Conservation (phyloP, 1,140 invertebrate species). For the Drosophila nigromelanica region DNA sequence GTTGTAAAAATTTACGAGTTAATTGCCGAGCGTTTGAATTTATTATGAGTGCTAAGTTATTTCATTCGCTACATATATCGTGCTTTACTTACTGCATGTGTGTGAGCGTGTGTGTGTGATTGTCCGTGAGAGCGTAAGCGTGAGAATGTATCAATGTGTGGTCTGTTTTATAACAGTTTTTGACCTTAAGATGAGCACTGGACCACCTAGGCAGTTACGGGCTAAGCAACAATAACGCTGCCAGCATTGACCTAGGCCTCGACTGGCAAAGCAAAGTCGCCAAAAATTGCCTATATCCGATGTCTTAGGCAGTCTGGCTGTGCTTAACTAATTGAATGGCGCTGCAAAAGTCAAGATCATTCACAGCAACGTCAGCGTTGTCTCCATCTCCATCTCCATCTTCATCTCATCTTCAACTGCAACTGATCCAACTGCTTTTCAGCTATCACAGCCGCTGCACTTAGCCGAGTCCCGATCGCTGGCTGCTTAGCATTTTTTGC, state of each 20-base stretch:
- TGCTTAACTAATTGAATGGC: slow-evolving; percentile 37
- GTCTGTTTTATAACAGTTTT: slow-evolving; percentile 10
- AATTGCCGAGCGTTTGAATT: slow-evolving; percentile 77
- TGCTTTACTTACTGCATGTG: slow-evolving; percentile 10
- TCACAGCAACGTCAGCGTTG: slow-evolving; percentile 13
- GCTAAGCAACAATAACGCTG: not conserved
- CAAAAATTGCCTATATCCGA: slow-evolving; percentile 1
- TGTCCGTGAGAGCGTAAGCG: slow-evolving; percentile 7
- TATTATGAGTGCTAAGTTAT: slow-evolving; percentile 72
- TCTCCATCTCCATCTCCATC: slow-evolving; percentile 29
- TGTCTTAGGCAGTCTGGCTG: slow-evolving; percentile 1
- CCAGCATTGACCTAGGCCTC: slow-evolving; percentile 64
- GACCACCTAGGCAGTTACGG: slow-evolving; percentile 51
- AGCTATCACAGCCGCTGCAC: slow-evolving; percentile 39
- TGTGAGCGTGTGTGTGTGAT: not conserved
- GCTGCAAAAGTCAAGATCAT: slow-evolving; percentile 42
- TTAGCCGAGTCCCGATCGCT: slow-evolving; percentile 52
- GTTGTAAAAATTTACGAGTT: slow-evolving; percentile 82
- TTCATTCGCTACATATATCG: slow-evolving; percentile 38
- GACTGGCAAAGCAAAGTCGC: slow-evolving; percentile 15
- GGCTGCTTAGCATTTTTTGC: slow-evolving; percentile 59
- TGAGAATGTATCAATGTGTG: slow-evolving; percentile 4
- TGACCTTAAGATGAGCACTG: slow-evolving; percentile 39
- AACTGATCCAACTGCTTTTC: slow-evolving; percentile 17
- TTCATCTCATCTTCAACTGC: slow-evolving; percentile 22